These are phyloP conservation scores for Deroptyus accipitrinus DNA, from an alignment of 2,113 vertebrate genomes.

Conservation along the genomic window DNA sequence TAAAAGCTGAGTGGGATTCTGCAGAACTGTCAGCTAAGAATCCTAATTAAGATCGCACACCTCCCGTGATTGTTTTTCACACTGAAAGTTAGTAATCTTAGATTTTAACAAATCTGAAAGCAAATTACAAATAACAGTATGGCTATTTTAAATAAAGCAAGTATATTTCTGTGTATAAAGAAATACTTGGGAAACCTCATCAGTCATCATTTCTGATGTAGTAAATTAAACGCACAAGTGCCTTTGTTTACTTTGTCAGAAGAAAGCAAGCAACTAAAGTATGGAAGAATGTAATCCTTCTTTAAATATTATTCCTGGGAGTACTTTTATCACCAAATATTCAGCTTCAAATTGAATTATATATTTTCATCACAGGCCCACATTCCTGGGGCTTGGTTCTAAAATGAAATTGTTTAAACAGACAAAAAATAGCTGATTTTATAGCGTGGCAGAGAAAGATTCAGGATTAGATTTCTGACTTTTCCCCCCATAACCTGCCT, in stretches of 20 bases:
- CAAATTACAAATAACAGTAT: not conserved
- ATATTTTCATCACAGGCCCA: conserved; percentile 41
- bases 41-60: not conserved
- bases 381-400: conserved; percentile 65
- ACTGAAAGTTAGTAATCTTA: not conserved
- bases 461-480: conserved; percentile 47
- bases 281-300: conserved; percentile 68
- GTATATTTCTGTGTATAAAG: not conserved
- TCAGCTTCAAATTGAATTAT: conserved; percentile 70
- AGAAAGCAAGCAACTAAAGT: conserved; percentile 60
- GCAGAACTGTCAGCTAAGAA: not conserved
- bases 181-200: conserved; percentile 49
- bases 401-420: conserved; percentile 58
- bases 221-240: conserved; percentile 6
- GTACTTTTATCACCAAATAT: conserved; percentile 69
- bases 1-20: not conserved
- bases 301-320: conserved; percentile 78
- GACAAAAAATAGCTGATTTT: conserved; percentile 55
- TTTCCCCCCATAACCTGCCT: not conserved
- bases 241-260: conserved; percentile 67
- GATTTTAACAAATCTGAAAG: conserved; percentile 9
- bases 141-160: not conserved
- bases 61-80: not conserved
- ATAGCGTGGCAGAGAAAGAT: conserved; percentile 31
- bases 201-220: conserved; percentile 16